Evolutionary conservation across 2,888 invertebrate genomes (phyloP), one percentile per base, ranked within the genome.

Genomic region (Sminthurides aquaticus): DNA sequence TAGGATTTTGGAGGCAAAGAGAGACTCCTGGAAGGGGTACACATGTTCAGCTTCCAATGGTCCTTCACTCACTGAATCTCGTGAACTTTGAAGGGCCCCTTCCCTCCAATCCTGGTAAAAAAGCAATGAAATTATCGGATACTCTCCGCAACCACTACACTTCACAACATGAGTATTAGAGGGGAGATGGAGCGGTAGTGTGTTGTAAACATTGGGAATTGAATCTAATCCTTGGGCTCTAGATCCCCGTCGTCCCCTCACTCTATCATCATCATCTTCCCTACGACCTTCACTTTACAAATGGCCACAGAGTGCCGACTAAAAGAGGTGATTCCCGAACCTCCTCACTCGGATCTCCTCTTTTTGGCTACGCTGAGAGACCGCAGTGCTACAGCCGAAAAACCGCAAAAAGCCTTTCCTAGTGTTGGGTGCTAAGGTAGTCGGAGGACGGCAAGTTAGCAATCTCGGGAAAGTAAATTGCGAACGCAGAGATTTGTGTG

Each of bases 251-350:
- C 61, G 49, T 61, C 49, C 60, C 48, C 22, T 25, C 25, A 28
- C n/a, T 5, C 29, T 52, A n/a, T 54, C 59, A 24, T 25, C 49
- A 15, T 34, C 43, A 34, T 34, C 54, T 28, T 49, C 49, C 54
- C 34, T 66, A 66, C 72, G 71, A 72, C 72, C 71, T 72, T 71
- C 72, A 70, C 67, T 72, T 72, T 66, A 69, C 70, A 71, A 70
- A 71, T 69, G 66, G 63, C 65, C 65, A 67, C 66, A 66, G 49
- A 62, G 57, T 34, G 8, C 43, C 43, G 43, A 34, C 43, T 5
- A 34, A 15, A 34, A n/a, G n/a, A 5, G 43, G 43, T 60, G 22
- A 29, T 43, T 60, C 43, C 60, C 49, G 49, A 58, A 11, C 5
- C 28, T 56, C 56, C 22, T 25, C 18, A 22, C 34, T n/a, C 58